Percentiles rank a stretch among this genome's conserved stretches.
phyloP scores from a whole-genome alignment of 2,888 invertebrate genomes.

The Hydropsyche betteni region DNA sequence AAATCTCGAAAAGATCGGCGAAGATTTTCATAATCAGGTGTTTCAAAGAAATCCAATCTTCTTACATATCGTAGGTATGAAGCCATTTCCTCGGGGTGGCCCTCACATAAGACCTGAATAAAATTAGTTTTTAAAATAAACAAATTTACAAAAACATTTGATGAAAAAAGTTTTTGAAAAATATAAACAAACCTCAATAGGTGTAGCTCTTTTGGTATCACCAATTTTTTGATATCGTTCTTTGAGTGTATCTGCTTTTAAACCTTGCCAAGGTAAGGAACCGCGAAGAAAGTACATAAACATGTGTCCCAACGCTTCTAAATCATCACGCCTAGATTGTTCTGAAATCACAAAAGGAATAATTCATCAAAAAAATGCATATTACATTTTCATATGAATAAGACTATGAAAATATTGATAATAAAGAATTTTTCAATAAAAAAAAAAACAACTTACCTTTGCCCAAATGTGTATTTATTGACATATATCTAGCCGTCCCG shows the following conservation, averaged over 20 bases:
- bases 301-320: constrained; percentile 99
- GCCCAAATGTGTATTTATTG: constrained; percentile 99
- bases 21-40: constrained; percentile 99
- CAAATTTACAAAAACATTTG: no score
- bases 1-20: constrained; percentile 94
- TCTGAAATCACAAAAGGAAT: constrained; percentile 68
- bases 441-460: constrained; percentile 71
- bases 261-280: constrained; percentile 99
- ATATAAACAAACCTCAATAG: constrained; percentile 80
- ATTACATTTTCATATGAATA: no score
- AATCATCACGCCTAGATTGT: constrained; percentile 98
- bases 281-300: constrained; percentile 99
- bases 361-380: background rate
- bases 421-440: constrained; percentile 7
- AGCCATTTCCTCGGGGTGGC: constrained; percentile 95
- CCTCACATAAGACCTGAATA: constrained; percentile 77
- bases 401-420: background rate
- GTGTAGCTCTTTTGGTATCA: constrained; percentile 98
- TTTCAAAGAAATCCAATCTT: constrained; percentile 98
- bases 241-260: constrained; percentile 99
- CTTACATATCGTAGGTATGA: constrained; percentile 97
- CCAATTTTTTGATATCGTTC: constrained; percentile 99
- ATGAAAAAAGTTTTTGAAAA: background rate
- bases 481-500: constrained; percentile 99
- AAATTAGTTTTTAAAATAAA: constrained; percentile 28